phyloP scores from a whole-genome alignment of 2,888 invertebrate species.

The Drepanosiphum platanoidis region DNA sequence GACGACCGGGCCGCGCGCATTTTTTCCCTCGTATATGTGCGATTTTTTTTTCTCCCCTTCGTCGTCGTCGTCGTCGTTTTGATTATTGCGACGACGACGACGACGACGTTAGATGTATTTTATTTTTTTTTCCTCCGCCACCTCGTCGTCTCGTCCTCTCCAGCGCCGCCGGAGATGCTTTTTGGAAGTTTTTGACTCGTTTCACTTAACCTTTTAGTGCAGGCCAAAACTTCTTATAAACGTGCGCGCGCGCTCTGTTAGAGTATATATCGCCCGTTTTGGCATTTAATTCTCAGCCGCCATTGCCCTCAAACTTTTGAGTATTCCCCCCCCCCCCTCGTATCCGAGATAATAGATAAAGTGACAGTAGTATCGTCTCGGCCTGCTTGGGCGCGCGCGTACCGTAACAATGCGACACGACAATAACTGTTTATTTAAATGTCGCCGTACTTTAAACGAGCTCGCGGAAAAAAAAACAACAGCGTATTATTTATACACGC shows the following conservation, averaged over 20 bases:
- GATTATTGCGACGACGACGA: slow-evolving; percentile 3
- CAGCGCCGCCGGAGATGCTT: slow-evolving; percentile 1
- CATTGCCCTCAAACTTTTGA: slow-evolving; percentile 16
- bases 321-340: background rate
- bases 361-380: background rate
- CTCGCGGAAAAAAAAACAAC: background rate
- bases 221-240: slow-evolving; percentile 42
- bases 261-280: slow-evolving; percentile 18
- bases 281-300: slow-evolving; percentile 49
- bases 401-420: background rate
- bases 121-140: slow-evolving; percentile 31
- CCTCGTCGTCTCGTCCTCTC: too few species aligned
- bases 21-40: slow-evolving; percentile 17
- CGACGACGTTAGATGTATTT: slow-evolving; percentile 26
- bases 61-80: background rate
- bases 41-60: background rate
- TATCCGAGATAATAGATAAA: slow-evolving; percentile 7
- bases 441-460: background rate
- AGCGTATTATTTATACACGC: background rate
- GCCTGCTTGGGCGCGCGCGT: background rate
- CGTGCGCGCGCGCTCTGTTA: background rate
- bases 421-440: background rate
- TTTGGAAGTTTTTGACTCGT: slow-evolving; percentile 49
- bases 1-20: background rate
- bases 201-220: slow-evolving; percentile 57